A percentile compares a stretch with the other conserved stretches of the same genome.
These are phyloP conservation scores for Rhynchonycteris naso DNA, from an alignment of 2,797 vertebrate species.

Conservation along the genomic window DNA sequence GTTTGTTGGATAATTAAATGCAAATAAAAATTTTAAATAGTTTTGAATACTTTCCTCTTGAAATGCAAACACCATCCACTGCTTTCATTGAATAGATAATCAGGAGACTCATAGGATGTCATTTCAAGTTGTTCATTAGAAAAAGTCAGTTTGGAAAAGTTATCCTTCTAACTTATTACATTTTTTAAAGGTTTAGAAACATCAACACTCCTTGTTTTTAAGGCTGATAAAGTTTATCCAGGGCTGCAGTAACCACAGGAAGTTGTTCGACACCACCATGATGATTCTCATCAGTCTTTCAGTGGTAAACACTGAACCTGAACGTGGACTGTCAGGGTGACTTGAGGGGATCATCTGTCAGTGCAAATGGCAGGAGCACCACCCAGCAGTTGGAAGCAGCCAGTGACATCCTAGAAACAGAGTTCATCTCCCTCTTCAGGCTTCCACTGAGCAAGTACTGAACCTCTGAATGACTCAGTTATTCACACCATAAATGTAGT, in stretches of 20 bases:
- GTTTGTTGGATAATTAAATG: slow-evolving; percentile 40
- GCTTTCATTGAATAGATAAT: background rate
- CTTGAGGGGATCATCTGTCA: background rate
- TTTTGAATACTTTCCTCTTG: slow-evolving; percentile 33
- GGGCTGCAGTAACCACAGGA: background rate
- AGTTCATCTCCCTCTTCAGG: background rate
- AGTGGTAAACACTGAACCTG: background rate
- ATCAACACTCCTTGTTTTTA: background rate
- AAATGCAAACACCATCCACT: background rate
- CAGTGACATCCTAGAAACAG: no score
- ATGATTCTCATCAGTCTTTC: background rate
- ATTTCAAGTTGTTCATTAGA: background rate
- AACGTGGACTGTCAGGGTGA: background rate
- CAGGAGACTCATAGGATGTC: background rate
- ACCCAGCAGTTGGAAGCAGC: background rate
- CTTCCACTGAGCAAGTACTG: background rate
- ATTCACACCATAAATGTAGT: background rate
- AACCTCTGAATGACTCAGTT: background rate
- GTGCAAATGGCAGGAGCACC: background rate
- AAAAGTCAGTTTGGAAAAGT: background rate
- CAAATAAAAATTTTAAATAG: slow-evolving; percentile 57
- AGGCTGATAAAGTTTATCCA: background rate
- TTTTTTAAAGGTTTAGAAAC: slow-evolving; percentile 25
- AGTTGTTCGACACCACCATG: background rate
- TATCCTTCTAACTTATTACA: background rate